Conservation (phyloP, 2,888 invertebrate species). For the Timema cristinae region DNA sequence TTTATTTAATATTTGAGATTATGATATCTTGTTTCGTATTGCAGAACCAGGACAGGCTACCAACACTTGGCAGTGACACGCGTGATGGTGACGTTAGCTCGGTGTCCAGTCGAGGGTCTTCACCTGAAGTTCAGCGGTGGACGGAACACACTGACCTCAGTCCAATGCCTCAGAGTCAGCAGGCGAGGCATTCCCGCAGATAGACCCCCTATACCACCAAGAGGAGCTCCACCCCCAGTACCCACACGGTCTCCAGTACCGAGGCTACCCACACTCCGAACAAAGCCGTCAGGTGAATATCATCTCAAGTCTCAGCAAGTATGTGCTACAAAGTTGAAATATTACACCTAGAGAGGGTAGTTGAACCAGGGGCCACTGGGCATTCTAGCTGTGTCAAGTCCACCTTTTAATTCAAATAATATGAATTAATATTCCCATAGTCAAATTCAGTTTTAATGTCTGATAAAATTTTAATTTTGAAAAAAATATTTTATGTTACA, state of each 20-base stretch:
- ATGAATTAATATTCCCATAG: no score
- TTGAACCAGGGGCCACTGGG: no score
- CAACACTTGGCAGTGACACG: slow-evolving; percentile 21
- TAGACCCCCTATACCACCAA: slow-evolving; percentile 56
- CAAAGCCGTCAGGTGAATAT: slow-evolving; percentile 17
- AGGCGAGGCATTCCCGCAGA: slow-evolving; percentile 44
- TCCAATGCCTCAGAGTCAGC: slow-evolving; percentile 48
- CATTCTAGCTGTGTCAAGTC: no score
- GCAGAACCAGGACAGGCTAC: slow-evolving; percentile 16
- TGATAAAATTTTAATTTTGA: no score
- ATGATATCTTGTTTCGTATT: no score
- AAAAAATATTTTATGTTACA: no score
- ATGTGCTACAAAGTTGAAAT: no score
- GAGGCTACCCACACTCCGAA: slow-evolving; percentile 39
- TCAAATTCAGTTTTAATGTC: no score
- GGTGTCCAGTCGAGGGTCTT: slow-evolving; percentile 47
- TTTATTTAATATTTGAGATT: no score
- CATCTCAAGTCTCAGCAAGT: no score
- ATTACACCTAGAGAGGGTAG: no score
- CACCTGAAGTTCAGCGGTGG: slow-evolving; percentile 43
- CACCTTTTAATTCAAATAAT: no score
- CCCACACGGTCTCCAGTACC: slow-evolving; percentile 46
- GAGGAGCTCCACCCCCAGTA: slow-evolving; percentile 56
- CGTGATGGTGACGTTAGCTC: slow-evolving; percentile 39
- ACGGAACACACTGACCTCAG: slow-evolving; percentile 35